Evolutionary conservation across 1,140 invertebrate genomes (phyloP), one percentile per base, ranked within the genome.

Genomic region (Cydia amplana): DNA sequence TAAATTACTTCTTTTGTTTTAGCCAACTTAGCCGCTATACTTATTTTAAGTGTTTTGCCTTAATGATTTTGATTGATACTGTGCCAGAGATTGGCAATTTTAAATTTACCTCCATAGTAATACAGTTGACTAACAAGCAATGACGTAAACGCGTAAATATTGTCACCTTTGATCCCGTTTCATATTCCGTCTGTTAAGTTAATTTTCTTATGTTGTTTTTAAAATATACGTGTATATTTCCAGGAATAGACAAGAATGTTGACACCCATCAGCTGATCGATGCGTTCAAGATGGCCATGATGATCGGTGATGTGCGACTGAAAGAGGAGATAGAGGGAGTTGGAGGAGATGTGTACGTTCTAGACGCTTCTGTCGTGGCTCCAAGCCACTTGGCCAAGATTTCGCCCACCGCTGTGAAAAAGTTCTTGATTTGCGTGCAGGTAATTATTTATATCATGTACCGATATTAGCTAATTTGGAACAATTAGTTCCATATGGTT

Each of bases 251-350:
- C 76, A 91, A 91, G 67, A 91, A 86, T n/a, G 25, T 93, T 0
- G 87, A 90, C 12, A 83, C 86, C 0, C 75, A 85, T 14, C 83
- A 88, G 12, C 67, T 93, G 1, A 85, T 94, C 3, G 95, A 97
- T 63, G 93, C 93, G 10, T 96, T 97, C 94, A 97, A 97, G 86
- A 82, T 97, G 1, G 95, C 95, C 0, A 85, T 97, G 20, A 97
- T 97, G 96, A 95, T 97, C 28, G 96, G 96, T 1, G 96, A 97
- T 79, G 91, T 97, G 6, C 94, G 96, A 65, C 87, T 97, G 18
- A 94, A 94, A 20, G 96, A 96, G 78, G 96, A 97, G 83, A 86
- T 94, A 51, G 93, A 94, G 2, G 96, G 96, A 14, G 96, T 97
- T 7, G 96, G 95, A 1, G 96, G 96, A 0, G 96, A 97, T 80